These are phyloP conservation scores for Syritta pipiens DNA, from an alignment of 2,888 invertebrate species.

Conservation along the genomic window DNA sequence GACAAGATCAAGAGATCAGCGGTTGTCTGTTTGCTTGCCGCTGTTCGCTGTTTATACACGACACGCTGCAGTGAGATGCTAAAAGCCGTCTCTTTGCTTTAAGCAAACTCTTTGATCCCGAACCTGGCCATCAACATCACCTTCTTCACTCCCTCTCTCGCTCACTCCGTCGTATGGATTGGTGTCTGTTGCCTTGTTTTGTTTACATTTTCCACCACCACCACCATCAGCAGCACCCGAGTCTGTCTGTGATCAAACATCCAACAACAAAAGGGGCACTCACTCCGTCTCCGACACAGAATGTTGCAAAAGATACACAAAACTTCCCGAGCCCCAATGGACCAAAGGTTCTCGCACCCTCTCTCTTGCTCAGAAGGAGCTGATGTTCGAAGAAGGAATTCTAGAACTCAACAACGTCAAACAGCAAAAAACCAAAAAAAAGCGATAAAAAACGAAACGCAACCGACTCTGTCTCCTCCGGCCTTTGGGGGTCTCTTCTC, in stretches of 20 bases:
- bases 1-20: too few relatives aligned
- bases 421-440: slow-evolving; percentile 40
- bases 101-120: slow-evolving; percentile 60
- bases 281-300: neutral
- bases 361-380: slow-evolving; percentile 44
- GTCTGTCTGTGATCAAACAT: slow-evolving; percentile 58
- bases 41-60: slow-evolving; percentile 27
- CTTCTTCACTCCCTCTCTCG: slow-evolving; percentile 55
- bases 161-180: too few relatives aligned
- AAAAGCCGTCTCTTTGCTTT: slow-evolving; percentile 58
- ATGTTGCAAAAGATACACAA: slow-evolving; percentile 54
- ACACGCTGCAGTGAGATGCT: slow-evolving; percentile 52
- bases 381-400: slow-evolving; percentile 23
- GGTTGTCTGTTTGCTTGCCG: neutral
- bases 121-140: slow-evolving; percentile 44
- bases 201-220: slow-evolving; percentile 46
- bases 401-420: slow-evolving; percentile 57
- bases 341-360: slow-evolving; percentile 7
- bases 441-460: slow-evolving; percentile 1
- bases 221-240: too few relatives aligned
- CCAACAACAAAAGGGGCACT: slow-evolving; percentile 53
- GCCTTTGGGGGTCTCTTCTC: slow-evolving; percentile 44
- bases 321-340: neutral
- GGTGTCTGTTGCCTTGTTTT: slow-evolving; percentile 31
- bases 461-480: neutral